Evolutionary conservation across 2,888 invertebrate genomes (phyloP).

Genomic region (Leuctra nigra): DNA sequence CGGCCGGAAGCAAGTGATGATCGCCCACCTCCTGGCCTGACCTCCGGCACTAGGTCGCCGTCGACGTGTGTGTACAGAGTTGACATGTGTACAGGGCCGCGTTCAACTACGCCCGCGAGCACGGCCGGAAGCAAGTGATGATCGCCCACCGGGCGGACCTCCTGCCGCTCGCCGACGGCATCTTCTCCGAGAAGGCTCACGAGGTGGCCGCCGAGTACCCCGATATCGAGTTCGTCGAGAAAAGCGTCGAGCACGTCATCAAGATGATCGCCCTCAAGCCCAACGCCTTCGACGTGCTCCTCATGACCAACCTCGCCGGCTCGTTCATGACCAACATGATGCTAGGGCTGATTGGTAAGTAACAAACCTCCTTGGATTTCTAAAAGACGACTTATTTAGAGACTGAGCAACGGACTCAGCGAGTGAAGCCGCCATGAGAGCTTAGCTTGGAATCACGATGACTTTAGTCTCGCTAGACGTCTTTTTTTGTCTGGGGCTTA

Average conservation of each 20-base stretch:
- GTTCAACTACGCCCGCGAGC: slow-evolving; percentile 49
- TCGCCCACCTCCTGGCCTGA: too few species aligned
- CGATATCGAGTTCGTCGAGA: slow-evolving; percentile 23
- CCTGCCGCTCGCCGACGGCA: slow-evolving; percentile 44
- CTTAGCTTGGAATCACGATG: neutral
- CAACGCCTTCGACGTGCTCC: slow-evolving; percentile 35
- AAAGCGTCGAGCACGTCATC: slow-evolving; percentile 15
- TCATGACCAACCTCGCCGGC: slow-evolving; percentile 39
- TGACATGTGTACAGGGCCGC: slow-evolving; percentile 37
- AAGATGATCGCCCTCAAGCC: slow-evolving; percentile 28
- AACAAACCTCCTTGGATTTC: too few species aligned
- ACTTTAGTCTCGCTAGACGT: too few species aligned
- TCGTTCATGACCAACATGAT: slow-evolving; percentile 36
- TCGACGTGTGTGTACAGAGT: too few species aligned
- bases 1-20: slow-evolving; percentile 52
- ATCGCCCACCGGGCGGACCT: slow-evolving; percentile 59
- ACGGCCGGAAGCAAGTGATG: slow-evolving; percentile 53
- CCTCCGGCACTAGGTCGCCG: too few species aligned
- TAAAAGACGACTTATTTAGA: too few species aligned
- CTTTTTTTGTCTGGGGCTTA: too few species aligned
- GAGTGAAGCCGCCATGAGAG: neutral
- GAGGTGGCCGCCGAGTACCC: slow-evolving; percentile 28
- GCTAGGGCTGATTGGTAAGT: slow-evolving; percentile 33
- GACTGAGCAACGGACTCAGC: neutral
- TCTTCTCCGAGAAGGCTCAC: slow-evolving; percentile 36